A percentile compares a stretch with the other conserved stretches of the same genome.
These are phyloP conservation scores for Microplitis demolitor DNA, from an alignment of 1,140 invertebrate species.

Conservation along the genomic window DNA sequence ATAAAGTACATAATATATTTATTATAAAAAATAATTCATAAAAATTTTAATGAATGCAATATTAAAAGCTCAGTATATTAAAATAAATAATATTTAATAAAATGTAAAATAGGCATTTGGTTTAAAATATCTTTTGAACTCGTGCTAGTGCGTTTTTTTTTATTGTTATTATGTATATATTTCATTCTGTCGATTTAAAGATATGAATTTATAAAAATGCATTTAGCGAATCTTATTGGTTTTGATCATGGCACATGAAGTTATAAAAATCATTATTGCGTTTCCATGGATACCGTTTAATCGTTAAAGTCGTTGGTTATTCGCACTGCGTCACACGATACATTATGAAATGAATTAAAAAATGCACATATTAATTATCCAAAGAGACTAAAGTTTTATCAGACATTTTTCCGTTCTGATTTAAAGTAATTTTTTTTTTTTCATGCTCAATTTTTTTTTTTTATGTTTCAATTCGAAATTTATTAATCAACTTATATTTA, in stretches of 20 bases:
- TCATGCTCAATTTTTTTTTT: neutral
- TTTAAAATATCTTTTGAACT: no score
- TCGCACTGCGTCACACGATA: slow-evolving; percentile 18
- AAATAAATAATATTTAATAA: no score
- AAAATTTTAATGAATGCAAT: no score
- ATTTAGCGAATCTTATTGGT: slow-evolving; percentile 12
- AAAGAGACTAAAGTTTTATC: neutral
- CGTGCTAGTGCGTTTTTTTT: neutral
- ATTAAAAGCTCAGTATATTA: no score
- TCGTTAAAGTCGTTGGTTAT: slow-evolving; percentile 22
- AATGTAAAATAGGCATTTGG: no score
- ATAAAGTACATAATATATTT: no score
- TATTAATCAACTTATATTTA: no score
- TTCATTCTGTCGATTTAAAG: neutral
- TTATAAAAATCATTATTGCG: slow-evolving; percentile 29
- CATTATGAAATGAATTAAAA: neutral
- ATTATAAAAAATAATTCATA: no score
- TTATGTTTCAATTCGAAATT: no score
- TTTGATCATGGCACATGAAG: slow-evolving; percentile 12
- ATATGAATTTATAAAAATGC: neutral
- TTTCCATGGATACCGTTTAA: slow-evolving; percentile 30
- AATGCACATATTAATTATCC: slow-evolving; percentile 5
- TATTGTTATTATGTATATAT: neutral
- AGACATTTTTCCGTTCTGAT: neutral
- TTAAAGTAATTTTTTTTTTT: neutral